Base-by-base conservation (phyloP, 1,140 invertebrate genomes). In the Grapholita molesta region DNA sequence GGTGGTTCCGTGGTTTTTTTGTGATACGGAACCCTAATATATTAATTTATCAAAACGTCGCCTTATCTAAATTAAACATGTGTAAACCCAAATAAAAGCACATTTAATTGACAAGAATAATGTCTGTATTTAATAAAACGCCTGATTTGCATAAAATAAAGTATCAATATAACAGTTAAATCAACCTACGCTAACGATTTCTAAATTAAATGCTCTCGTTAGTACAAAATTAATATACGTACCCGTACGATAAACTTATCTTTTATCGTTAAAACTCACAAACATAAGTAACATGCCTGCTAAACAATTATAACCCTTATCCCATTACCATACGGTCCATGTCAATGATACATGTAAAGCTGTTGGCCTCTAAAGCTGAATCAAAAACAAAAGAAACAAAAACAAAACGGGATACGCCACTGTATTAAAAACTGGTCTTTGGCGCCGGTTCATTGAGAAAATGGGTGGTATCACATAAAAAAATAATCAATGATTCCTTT, bases 141-240 rank as follows among this genome's bases (percentile, higher is more conserved):
- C 15, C 8, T 21, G 42, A 48, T 48, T 48, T 15, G 42, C 42
- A 48, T 48, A 48, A 48, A 48, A 48, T 18, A 48, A 48, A 48
- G 38, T 42, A 42, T 9, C 53, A 30, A 61, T 28, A 61, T 28
- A 61, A 61, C 55, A 61, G 24, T 61, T 61, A 30, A 23, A 32
- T 15, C 55, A 61, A 30, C 55, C 55, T n/a, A 61, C 55, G 11
- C 55, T n/a, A 30, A 48, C 12, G 38, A 48, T 18, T 61, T 15
- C 25, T 28, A 28, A 61, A 61, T 61, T 61, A 28, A 61, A 28
- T 8, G 25, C 55, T 8, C 24, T 61, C 55, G 55, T 61, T 61
- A 61, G 55, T 28, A 61, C 55, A 61, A 61, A 61, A 61, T 61
- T 61, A 61, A 61, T 61, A 57, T 57, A 57, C 53, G 24, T 15